Percentiles rank a stretch among this genome's conserved stretches.
Conservation (phyloP, 2,888 invertebrate species). For the Salticus scenicus region DNA sequence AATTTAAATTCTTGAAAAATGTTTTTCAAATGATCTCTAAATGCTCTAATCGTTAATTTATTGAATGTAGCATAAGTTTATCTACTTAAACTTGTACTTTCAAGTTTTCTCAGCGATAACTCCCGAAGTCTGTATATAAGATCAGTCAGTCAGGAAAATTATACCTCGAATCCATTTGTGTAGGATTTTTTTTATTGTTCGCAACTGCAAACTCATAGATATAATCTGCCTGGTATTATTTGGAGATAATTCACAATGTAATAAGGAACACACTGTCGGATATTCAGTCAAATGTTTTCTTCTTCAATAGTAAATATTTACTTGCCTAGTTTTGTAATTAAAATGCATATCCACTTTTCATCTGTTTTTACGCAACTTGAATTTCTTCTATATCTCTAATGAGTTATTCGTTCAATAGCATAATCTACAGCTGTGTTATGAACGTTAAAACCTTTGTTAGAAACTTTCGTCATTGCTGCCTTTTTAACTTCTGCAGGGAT, state of each 20-base stretch:
- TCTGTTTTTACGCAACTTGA: too few relatives aligned
- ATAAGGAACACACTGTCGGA: too few relatives aligned
- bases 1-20: not conserved
- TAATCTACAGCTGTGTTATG: not conserved
- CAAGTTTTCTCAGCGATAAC: not conserved
- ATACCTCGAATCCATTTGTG: too few relatives aligned
- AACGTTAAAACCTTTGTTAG: not conserved
- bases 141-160: constrained; percentile 6
- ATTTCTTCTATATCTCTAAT: not conserved
- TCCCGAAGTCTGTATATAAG: not conserved
- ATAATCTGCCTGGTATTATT: not conserved
- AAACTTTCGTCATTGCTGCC: not conserved
- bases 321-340: too few relatives aligned
- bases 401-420: not conserved
- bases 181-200: not conserved
- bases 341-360: too few relatives aligned
- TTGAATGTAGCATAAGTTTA: not conserved
- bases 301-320: too few relatives aligned
- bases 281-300: too few relatives aligned
- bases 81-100: too few relatives aligned
- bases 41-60: not conserved
- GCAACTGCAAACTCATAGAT: not conserved
- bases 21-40: constrained; percentile 9
- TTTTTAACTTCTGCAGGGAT: too few relatives aligned
- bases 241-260: too few relatives aligned